Base-by-base conservation (phyloP, 2,888 invertebrate species). In the Sminthurides aquaticus region DNA sequence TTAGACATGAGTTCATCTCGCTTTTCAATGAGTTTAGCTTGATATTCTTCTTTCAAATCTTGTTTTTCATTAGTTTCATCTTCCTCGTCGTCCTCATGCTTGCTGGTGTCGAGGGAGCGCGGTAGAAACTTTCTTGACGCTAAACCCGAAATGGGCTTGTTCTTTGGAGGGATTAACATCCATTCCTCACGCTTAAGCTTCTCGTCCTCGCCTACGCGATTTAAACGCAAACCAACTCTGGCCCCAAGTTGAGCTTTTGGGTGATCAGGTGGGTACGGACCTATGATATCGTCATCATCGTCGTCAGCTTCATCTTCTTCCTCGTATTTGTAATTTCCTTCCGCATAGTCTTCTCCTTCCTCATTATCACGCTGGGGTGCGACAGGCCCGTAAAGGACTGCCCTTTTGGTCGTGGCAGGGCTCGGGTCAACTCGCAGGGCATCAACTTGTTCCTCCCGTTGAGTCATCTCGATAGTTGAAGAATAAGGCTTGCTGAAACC, bases 1-100 rank as follows among this genome's bases (percentile, higher is more conserved):
- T 60, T 60, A 48, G 64, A 64, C 64, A 64, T 64, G 60, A 64
- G 64, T 64, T 64, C 60, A 64, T 64, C 64, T 43, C 64, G 54
- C 34, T 55, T 55, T 25, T 52, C 59, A 64, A 60, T 60, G 5
- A 64, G 60, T 48, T 60, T 49, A n/a, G 59, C 43, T 64, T 64
- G 55, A 60, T 59, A 64, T 48, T 59, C 64, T 60, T 59, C 64
- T 59, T 64, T 64, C 29, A 64, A 3, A 64, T 64, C 59, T 28
- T 64, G 55, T 60, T 64, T 43, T 26, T 54, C 64, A 55, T 64
- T 64, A 1, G 26, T 54, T 43, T 48, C 64, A 26, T 64, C 60
- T 15, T 52, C 52, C 2, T 57, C 22, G 20, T 52, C 57, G 34
- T 64, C 58, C 26, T 57, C 57, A 58, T 49, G 58, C 57, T 57